Conservation (phyloP, 2,113 vertebrate genomes). For the Caretta caretta region DNA sequence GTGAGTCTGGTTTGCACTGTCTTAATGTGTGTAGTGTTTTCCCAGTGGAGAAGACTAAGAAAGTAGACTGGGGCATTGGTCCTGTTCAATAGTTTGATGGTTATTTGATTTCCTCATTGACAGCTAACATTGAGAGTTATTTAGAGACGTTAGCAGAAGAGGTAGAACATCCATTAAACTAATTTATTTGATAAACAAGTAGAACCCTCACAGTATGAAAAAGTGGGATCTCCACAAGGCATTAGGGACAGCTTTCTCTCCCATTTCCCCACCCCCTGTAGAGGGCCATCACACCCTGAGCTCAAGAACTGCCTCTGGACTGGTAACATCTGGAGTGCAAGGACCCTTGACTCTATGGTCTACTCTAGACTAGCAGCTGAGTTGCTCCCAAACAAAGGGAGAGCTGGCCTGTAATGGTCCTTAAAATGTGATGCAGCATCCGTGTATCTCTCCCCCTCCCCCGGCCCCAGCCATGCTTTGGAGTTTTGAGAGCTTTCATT, state of each 20-base stretch:
- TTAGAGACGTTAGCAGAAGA: constrained; percentile 59
- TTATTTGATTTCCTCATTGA: constrained; percentile 66
- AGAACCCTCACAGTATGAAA: constrained; percentile 49
- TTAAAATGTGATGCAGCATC: constrained; percentile 43
- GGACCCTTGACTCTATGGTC: not conserved
- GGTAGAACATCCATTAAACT: constrained; percentile 66
- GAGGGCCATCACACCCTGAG: constrained; percentile 31
- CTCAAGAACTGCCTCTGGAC: constrained; percentile 32
- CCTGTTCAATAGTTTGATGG: constrained; percentile 69
- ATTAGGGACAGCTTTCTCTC: constrained; percentile 36
- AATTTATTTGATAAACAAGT: constrained; percentile 73
- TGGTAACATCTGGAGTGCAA: not conserved
- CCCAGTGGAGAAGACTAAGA: constrained; percentile 58
- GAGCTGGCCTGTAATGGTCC: not conserved
- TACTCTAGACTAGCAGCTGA: constrained; percentile 37
- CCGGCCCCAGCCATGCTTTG: not conserved
- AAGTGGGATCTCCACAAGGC: constrained; percentile 30
- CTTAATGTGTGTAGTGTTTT: constrained; percentile 50
- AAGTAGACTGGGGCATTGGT: constrained; percentile 29
- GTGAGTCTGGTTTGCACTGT: constrained; percentile 49
- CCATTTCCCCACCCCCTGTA: constrained; percentile 20
- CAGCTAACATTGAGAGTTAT: constrained; percentile 57
- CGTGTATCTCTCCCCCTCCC: not conserved
- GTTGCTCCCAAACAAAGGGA: constrained; percentile 26
- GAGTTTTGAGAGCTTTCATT: not conserved